Evolutionary conservation across 2,113 vertebrate genomes (phyloP).

Genomic region (Lepidothrix coronata): DNA sequence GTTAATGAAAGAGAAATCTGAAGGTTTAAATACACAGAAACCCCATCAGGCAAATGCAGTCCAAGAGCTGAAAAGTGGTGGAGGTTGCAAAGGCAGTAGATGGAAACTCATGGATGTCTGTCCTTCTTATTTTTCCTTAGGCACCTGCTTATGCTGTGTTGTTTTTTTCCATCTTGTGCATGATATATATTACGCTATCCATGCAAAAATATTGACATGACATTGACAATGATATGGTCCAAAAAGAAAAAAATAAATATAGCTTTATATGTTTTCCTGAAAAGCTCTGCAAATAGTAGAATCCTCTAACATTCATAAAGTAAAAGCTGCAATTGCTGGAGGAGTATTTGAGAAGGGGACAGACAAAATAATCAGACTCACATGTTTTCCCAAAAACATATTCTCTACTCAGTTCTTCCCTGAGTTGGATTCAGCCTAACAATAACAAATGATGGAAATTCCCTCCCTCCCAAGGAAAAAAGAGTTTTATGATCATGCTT

Average conservation of each 20-base stretch:
- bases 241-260: neutral
- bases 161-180: neutral
- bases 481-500: neutral
- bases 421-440: neutral
- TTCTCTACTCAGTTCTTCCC: neutral
- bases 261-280: neutral
- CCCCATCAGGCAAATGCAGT: neutral
- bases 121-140: neutral
- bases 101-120: neutral
- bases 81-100: neutral
- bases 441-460: neutral
- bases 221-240: neutral
- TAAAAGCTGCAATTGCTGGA: neutral
- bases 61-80: neutral
- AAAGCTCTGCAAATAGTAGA: neutral
- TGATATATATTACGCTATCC: neutral
- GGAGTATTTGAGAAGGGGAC: neutral
- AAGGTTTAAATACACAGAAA: neutral
- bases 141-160: neutral
- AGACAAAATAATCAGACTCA: neutral
- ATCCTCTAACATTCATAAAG: neutral
- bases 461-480: fast-evolving
- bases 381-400: neutral
- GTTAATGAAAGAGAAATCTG: neutral
- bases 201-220: neutral